A percentile compares a stretch with the other conserved stretches of the same genome.
phyloP scores from a whole-genome alignment of 2,797 vertebrate species.

The Todus mexicanus region DNA sequence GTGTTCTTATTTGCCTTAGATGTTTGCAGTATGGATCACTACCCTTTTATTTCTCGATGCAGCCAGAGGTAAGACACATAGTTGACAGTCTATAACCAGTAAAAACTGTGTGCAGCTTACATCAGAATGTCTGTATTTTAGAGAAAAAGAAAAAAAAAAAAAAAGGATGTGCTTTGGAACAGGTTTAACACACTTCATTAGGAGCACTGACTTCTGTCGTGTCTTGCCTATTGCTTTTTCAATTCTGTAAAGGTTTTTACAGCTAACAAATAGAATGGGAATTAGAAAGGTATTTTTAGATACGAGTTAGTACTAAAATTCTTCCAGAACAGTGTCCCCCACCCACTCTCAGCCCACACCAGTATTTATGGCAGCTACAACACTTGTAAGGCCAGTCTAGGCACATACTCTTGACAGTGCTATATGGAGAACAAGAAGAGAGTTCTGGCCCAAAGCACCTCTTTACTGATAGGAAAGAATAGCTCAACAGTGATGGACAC shows the following conservation, averaged over 20 bases:
- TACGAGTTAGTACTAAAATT: background rate
- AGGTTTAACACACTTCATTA: background rate
- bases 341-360: background rate
- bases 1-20: constrained; percentile 22
- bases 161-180: background rate
- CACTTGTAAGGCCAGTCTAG: background rate
- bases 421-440: background rate
- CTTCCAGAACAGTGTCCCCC: background rate
- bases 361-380: background rate
- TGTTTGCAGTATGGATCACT: constrained; percentile 31
- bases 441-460: background rate
- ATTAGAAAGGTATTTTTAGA: background rate
- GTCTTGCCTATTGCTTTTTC: background rate
- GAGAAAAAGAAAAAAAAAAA: no score
- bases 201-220: background rate
- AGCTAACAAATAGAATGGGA: background rate
- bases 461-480: background rate
- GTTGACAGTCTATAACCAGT: background rate
- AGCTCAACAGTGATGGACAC: background rate
- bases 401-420: background rate
- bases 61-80: constrained; percentile 23
- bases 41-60: constrained; percentile 12
- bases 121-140: background rate
- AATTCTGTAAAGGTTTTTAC: background rate
- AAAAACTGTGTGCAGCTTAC: background rate